phyloP scores from a whole-genome alignment of 2,888 invertebrate species.

The Nomada fabriciana region DNA sequence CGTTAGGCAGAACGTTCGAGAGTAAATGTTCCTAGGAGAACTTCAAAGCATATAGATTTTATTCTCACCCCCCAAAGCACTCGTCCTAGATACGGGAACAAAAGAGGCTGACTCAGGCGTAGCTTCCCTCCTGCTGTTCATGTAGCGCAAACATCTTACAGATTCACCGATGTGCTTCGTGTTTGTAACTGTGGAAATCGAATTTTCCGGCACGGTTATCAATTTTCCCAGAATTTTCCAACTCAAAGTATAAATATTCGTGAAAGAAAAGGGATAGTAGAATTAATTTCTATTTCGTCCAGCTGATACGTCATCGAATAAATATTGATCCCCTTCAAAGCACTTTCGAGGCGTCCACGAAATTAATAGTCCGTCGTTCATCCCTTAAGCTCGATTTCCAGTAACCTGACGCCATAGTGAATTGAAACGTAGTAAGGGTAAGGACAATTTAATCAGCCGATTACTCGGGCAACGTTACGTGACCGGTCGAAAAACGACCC shows the following conservation, averaged over 20 bases:
- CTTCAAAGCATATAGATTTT: slow-evolving; percentile 23
- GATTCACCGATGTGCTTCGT: not conserved
- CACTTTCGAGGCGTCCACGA: slow-evolving; percentile 31
- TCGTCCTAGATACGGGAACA: slow-evolving; percentile 55
- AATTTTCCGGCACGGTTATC: not conserved
- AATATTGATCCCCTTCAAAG: not conserved
- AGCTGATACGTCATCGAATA: slow-evolving; percentile 3
- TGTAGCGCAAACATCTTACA: slow-evolving; percentile 30
- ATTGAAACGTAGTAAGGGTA: slow-evolving; percentile 18
- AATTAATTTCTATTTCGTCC: not conserved
- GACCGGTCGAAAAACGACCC: slow-evolving; percentile 43
- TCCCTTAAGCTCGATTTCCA: slow-evolving; percentile 48
- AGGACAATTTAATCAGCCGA: slow-evolving; percentile 64
- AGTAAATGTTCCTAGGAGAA: slow-evolving; percentile 38
- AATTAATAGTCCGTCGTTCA: slow-evolving; percentile 33
- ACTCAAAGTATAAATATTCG: not conserved
- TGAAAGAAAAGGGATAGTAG: not conserved
- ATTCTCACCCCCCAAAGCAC: slow-evolving; percentile 31
- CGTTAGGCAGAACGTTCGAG: slow-evolving; percentile 26
- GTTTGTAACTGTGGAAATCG: not conserved
- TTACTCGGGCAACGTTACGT: slow-evolving; percentile 52
- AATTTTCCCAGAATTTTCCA: not conserved
- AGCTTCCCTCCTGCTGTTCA: slow-evolving; percentile 9
- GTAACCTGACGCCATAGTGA: slow-evolving; percentile 53
- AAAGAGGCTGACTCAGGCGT: slow-evolving; percentile 55